Evolutionary conservation across 2,888 invertebrate genomes (phyloP), one percentile per base, ranked within the genome.

Genomic region (Norana najaformis): DNA sequence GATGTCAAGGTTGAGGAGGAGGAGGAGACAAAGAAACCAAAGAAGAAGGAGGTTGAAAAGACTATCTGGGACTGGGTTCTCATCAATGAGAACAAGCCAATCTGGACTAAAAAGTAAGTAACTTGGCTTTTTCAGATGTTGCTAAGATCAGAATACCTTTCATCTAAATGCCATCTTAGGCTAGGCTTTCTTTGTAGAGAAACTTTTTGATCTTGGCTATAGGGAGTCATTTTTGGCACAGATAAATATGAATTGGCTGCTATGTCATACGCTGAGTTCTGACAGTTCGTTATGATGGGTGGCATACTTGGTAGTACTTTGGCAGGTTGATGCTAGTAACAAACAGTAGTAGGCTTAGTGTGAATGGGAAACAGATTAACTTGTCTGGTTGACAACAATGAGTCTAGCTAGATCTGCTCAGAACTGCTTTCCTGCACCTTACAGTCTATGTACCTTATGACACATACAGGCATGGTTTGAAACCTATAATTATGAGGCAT

Each of bases 41-140:
- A 97, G 95, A 97, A 97, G 36, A 98, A 98, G 94, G 90, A 47
- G n/a, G 96, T 98, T 0, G 97, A 98, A 92, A 98, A 98, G 95
- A 99, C 99, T 0, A 96, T 98, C 39, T 99, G 98, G 98, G 99
- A 99, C 94, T 99, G 99, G 99, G 97, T 97, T 95, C 95, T 98
- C 83, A 96, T 99, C 94, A 99, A 99, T 95, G 97, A 98, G 94
- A 97, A 97, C 94, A 99, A 99, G 96, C 99, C 99, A 35, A 98
- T 99, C 94, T 99, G 99, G 99, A 98, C 98, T 37, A 96, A 98
- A 93, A 91, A 91, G 91, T 91, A 53, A 89, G 89, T 89, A 34
- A 83, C 37, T 14, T 38, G 39, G 23, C 38, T 39, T 11, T 47
- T 23, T 47, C 47, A 47, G 47, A 23, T 47, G 69, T 16, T 69